These are phyloP conservation scores for Acleris cristana DNA, from an alignment of 2,888 invertebrate species.

Conservation along the genomic window DNA sequence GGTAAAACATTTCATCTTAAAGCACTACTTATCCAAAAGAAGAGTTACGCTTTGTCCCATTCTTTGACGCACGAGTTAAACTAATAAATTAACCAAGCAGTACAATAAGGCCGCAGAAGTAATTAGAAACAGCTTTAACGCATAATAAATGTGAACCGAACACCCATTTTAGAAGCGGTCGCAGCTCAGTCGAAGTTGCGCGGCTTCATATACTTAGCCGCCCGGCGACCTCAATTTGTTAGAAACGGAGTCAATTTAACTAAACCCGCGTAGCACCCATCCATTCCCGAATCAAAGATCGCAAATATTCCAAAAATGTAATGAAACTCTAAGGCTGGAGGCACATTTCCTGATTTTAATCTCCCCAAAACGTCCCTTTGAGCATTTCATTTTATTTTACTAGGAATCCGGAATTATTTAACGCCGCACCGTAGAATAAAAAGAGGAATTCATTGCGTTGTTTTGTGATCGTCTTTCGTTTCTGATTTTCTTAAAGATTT, in stretches of 20 bases:
- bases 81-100: not conserved
- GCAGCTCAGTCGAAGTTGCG: conserved; percentile 26
- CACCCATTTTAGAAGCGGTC: conserved; percentile 31
- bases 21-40: too few species aligned
- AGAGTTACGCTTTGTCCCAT: too few species aligned
- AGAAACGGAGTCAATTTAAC: conserved; percentile 34
- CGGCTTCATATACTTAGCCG: conserved; percentile 27
- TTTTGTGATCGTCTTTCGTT: too few species aligned
- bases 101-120: conserved; percentile 18
- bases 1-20: too few species aligned
- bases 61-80: too few species aligned
- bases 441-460: too few species aligned
- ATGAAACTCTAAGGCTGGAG: conserved; percentile 12
- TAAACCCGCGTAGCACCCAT: conserved; percentile 32
- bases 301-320: conserved; percentile 36
- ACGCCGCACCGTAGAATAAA: too few species aligned
- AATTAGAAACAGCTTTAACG: conserved; percentile 22
- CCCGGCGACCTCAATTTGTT: conserved; percentile 35
- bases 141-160: conserved; percentile 35
- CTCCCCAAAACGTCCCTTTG: not conserved
- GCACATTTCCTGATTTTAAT: conserved; percentile 15
- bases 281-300: conserved; percentile 35
- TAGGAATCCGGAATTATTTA: too few species aligned
- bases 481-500: too few species aligned
- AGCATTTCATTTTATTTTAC: not conserved